Evolutionary conservation across 1,140 invertebrate species (phyloP).

Genomic region (Brachionus asplanchnoidis): DNA sequence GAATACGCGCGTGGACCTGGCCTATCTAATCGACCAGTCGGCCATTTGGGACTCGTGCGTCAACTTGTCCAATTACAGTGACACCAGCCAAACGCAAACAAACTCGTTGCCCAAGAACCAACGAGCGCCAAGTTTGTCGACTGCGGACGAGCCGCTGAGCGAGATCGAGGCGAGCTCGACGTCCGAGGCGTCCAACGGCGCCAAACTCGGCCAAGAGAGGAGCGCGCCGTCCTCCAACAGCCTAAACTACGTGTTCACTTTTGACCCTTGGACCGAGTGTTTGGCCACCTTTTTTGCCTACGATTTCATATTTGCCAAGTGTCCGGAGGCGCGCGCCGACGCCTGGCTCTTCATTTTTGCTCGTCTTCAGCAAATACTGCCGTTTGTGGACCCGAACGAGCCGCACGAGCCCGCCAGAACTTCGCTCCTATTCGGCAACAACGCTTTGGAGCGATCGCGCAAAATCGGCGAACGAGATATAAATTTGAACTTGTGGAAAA

Average conservation of each 20-base stretch:
- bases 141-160: neutral
- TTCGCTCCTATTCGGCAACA: slow-evolving; percentile 84
- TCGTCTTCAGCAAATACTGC: slow-evolving; percentile 79
- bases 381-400: slow-evolving; percentile 84
- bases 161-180: neutral
- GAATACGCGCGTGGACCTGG: slow-evolving; percentile 70
- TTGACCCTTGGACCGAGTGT: slow-evolving; percentile 73
- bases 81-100: neutral
- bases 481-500: slow-evolving; percentile 89
- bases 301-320: slow-evolving; percentile 65
- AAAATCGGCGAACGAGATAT: slow-evolving; percentile 79
- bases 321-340: slow-evolving; percentile 74
- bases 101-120: slow-evolving; percentile 11
- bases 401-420: slow-evolving; percentile 42
- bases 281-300: slow-evolving; percentile 77
- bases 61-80: neutral
- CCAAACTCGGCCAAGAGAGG: too few species aligned
- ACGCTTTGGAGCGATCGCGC: slow-evolving; percentile 74
- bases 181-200: neutral
- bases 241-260: slow-evolving; percentile 31
- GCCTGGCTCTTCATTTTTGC: slow-evolving; percentile 92
- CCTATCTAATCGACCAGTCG: slow-evolving; percentile 87
- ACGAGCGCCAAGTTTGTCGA: neutral
- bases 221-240: neutral
- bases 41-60: slow-evolving; percentile 68